A percentile compares a stretch with the other conserved stretches of the same genome.
phyloP scores from a whole-genome alignment of 1,140 invertebrate species.

The Leptinotarsa texana region DNA sequence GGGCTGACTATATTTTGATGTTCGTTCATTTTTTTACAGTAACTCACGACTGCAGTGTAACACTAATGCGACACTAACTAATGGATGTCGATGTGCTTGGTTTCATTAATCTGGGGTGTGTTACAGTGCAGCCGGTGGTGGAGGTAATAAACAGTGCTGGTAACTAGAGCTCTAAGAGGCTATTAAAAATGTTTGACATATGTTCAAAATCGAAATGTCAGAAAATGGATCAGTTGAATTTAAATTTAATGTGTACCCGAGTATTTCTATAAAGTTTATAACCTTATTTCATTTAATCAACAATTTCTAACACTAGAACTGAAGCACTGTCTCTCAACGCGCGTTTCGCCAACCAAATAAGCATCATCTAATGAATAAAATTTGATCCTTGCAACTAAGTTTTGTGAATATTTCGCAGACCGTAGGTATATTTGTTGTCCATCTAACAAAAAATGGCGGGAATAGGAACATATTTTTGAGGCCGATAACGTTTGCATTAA shows the following conservation, averaged over 20 bases:
- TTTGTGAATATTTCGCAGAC: neutral
- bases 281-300: too few species aligned
- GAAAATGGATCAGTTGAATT: too few species aligned
- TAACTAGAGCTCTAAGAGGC: neutral
- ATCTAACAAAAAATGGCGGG: neutral
- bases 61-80: conserved; percentile 51
- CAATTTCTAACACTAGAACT: too few species aligned
- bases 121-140: conserved; percentile 55
- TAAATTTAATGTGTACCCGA: too few species aligned
- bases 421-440: neutral
- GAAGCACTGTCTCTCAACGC: too few species aligned
- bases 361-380: too few species aligned
- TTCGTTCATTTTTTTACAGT: conserved; percentile 51
- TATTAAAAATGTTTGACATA: too few species aligned
- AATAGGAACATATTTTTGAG: neutral
- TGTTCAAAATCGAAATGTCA: too few species aligned
- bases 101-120: conserved; percentile 48
- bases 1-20: conserved; percentile 53
- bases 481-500: too few species aligned
- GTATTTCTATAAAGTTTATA: too few species aligned
- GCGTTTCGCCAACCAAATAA: too few species aligned
- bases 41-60: conserved; percentile 57
- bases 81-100: conserved; percentile 51
- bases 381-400: too few species aligned
- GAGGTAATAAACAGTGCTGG: conserved; percentile 36